Conservation (phyloP, 2,113 vertebrate genomes). For the Ptilorrhoa leucosticta region DNA sequence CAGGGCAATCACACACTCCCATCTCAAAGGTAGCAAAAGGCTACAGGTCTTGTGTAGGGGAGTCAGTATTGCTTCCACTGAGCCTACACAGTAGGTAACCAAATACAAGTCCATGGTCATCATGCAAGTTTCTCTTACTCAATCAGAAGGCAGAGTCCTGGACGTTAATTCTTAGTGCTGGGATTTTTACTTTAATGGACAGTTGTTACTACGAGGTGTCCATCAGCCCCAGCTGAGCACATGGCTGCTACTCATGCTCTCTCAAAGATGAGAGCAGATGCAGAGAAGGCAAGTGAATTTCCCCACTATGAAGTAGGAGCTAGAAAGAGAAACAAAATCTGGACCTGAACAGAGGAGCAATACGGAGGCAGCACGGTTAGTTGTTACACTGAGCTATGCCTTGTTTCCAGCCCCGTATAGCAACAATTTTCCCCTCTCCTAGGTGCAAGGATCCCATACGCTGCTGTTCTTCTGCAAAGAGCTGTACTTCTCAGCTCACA, state of each 20-base stretch:
- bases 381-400: neutral
- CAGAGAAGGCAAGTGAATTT: neutral
- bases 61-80: neutral
- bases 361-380: neutral
- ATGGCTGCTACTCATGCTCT: neutral
- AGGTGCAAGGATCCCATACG: fast-evolving
- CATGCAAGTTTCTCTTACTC: neutral
- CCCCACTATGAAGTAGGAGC: neutral
- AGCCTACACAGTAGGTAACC: neutral
- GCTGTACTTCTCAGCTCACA: neutral
- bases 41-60: neutral
- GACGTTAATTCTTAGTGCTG: neutral
- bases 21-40: neutral
- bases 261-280: neutral
- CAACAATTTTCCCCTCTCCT: neutral
- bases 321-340: neutral
- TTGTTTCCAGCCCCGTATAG: neutral
- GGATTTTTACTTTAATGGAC: neutral
- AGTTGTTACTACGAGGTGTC: neutral
- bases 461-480: neutral
- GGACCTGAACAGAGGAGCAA: neutral
- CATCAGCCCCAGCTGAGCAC: neutral
- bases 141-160: neutral
- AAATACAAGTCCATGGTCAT: neutral
- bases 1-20: neutral